phyloP scores from a whole-genome alignment of 2,888 invertebrate genomes.

The Cephonodes hylas region DNA sequence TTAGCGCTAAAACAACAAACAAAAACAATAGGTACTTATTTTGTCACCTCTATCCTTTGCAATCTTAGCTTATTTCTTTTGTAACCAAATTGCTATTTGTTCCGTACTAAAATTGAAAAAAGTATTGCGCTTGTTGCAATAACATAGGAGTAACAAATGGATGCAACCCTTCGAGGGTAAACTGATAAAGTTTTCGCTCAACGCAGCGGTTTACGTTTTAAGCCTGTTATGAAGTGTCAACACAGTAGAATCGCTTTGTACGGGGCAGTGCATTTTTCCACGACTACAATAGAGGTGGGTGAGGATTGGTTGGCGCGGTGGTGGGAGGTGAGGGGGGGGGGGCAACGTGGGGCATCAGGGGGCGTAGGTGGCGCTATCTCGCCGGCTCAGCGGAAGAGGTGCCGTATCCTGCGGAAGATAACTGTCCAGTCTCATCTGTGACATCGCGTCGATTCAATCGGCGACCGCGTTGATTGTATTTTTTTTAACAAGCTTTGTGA shows the following conservation, averaged over 20 bases:
- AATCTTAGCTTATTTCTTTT: no score
- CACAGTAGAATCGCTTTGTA: conserved; percentile 16
- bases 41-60: no score
- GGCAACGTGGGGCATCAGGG: conserved; percentile 9
- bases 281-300: not conserved
- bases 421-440: conserved; percentile 53
- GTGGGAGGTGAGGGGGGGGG: conserved; percentile 16
- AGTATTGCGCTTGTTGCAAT: no score
- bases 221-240: not conserved
- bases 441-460: conserved; percentile 3
- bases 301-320: not conserved
- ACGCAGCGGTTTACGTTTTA: not conserved
- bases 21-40: no score
- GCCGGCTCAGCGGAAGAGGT: conserved; percentile 51
- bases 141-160: not conserved
- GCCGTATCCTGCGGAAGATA: conserved; percentile 62
- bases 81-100: no score
- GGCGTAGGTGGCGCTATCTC: conserved; percentile 49
- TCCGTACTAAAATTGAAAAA: no score
- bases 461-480: conserved; percentile 1
- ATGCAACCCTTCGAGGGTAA: not conserved
- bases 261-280: conserved; percentile 12
- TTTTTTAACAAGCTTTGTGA: not conserved
- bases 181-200: not conserved
- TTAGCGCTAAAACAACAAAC: not conserved